Conservation (phyloP, 1,140 invertebrate genomes). For the Triops longicaudatus region DNA sequence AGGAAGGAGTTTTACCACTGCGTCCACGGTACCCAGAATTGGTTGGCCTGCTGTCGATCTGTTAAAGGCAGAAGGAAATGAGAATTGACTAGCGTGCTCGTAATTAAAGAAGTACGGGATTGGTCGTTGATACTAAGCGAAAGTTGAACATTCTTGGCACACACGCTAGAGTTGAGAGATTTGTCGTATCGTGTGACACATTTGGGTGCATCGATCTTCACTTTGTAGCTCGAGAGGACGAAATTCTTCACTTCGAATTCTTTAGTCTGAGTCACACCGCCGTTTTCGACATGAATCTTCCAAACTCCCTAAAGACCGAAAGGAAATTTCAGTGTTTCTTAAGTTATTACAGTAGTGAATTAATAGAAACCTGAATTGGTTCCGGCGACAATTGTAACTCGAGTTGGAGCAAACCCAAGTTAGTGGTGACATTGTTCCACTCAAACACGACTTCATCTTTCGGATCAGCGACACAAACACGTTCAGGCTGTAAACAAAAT, state of each 20-base stretch:
- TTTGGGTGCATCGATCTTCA: conserved; percentile 50
- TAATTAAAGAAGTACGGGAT: background rate
- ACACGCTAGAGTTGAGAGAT: background rate
- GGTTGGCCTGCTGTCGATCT: conserved; percentile 35
- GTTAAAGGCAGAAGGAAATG: too few relatives aligned
- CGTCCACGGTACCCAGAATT: conserved; percentile 27
- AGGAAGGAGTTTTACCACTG: conserved; percentile 17
- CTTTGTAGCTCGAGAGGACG: conserved; percentile 56
- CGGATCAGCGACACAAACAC: conserved; percentile 53
- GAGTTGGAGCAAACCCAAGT: conserved; percentile 47
- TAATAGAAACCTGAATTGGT: conserved; percentile 45
- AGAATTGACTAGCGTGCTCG: too few relatives aligned
- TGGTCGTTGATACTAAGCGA: background rate
- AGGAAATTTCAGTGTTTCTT: background rate
- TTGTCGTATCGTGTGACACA: conserved; percentile 47
- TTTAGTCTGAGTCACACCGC: background rate
- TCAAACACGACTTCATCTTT: conserved; percentile 48
- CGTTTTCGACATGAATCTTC: too few relatives aligned
- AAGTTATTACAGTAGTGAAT: too few relatives aligned
- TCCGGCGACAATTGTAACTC: conserved; percentile 47
- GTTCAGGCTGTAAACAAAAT: conserved; percentile 43
- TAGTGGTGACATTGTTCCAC: conserved; percentile 47
- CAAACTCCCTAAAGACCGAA: conserved; percentile 44
- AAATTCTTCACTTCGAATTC: conserved; percentile 52
- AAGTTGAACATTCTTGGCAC: background rate